Percentiles rank a stretch among this genome's conserved stretches.
Evolutionary conservation across 2,113 vertebrate species (phyloP).

Genomic region (Bos taurus): ARS-UCD2.0 NC_037356.1:19712001-19712500

Average conservation of each 20-base stretch:
- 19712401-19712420: not conserved
- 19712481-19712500: not conserved
- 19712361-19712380: not conserved
- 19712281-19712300: not conserved
- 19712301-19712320: not conserved
- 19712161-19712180: not conserved
- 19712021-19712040: not conserved
- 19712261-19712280: not conserved
- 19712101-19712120: not conserved
- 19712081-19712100: not conserved
- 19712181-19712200: not conserved
- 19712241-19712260: not conserved
- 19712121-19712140: not conserved
- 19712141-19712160: not conserved
- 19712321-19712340: not conserved
- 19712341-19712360: not conserved
- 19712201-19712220: not conserved
- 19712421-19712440: not conserved
- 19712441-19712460: not conserved
- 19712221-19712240: not conserved
- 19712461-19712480: not conserved
- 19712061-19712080: not conserved
- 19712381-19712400: not conserved
- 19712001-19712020: not conserved
- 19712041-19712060: not conserved